Percentiles rank a stretch among this genome's conserved stretches.
These are phyloP conservation scores for Anas georgica DNA, from an alignment of 2,797 vertebrate genomes.

Conservation along the genomic window DNA sequence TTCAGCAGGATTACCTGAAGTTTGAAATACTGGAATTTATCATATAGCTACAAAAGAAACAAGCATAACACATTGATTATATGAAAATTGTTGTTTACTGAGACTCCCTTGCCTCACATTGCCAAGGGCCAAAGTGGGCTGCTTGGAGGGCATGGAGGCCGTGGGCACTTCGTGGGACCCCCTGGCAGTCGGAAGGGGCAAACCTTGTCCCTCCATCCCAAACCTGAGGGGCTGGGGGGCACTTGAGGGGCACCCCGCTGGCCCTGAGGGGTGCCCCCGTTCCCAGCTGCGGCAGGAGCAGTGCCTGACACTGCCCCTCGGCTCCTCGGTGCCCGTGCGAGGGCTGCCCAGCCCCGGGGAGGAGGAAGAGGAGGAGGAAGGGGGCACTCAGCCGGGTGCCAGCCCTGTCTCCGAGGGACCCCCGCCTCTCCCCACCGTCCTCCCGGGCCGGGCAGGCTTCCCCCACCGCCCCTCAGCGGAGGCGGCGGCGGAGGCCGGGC, in stretches of 20 bases:
- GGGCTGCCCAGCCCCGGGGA: not conserved
- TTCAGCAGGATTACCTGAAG: not conserved
- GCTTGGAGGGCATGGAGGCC: rapidly evolving
- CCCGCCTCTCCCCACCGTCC: not conserved
- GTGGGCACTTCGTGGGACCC: rapidly evolving
- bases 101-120: rapidly evolving
- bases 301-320: too few species aligned
- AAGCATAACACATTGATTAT: not conserved
- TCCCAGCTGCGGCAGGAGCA: not conserved
- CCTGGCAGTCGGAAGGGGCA: too few species aligned
- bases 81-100: not conserved
- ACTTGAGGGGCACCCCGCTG: not conserved
- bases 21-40: not conserved
- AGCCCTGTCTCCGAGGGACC: not conserved
- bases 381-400: too few species aligned
- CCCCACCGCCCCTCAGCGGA: not conserved
- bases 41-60: not conserved
- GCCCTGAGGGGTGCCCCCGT: rapidly evolving
- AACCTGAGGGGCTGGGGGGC: not conserved
- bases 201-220: too few species aligned
- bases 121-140: not conserved
- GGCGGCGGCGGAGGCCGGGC: slow-evolving; percentile 28
- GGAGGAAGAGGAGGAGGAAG: not conserved
- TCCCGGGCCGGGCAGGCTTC: not conserved
- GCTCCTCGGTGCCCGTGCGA: not conserved